Evolutionary conservation across 2,888 invertebrate genomes (phyloP), one percentile per base, ranked within the genome.

Genomic region (Oegoconia quadripuncta): DNA sequence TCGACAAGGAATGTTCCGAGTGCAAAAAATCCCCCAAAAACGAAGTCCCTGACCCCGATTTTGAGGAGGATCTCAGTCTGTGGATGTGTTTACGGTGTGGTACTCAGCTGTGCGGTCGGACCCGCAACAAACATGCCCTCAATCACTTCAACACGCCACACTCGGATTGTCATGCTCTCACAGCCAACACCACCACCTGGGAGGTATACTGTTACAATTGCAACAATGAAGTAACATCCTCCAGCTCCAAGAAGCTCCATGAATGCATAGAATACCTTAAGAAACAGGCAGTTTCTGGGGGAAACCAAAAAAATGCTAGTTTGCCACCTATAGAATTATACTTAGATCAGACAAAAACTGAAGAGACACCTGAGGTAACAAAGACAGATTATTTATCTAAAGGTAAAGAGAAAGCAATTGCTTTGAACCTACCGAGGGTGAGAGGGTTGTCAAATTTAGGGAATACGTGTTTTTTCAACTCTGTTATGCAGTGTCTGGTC

Each of bases 391-490:
- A 25, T 16, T 7, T 11, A 12, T 34, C 26, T 12, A 84, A 82
- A 64, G 66, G 59, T 1, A 86, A 81, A 57, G 81, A 84, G 15
- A 84, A 79, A 52, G 59, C 69, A 0, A 60, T 69, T 34, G 55
- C 59, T n/a, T 55, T 66, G 41, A 71, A 59, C 47, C 52, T 90
- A 43, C 90, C 90, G 0, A 79, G 91, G 26, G 91, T 92, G 0
- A 83, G 96, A 82, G 98, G 98, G 0, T 84, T 98, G 27, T 89
- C 90, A 34, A 98, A 98, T 84, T 87, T 98, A 66, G 98, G 98
- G 33, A 98, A 98, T 73, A 98, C 98, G 0, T 98, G 98, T 72
- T 98, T 97, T 80, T 97, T 98, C 74, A 98, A 98, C 88, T 96
- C 98, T 16, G 97, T 98, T 6, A 91, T 98, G 88, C 98, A 98